Conservation (phyloP, 2,113 vertebrate species). For the Stigmatopora argus region DNA sequence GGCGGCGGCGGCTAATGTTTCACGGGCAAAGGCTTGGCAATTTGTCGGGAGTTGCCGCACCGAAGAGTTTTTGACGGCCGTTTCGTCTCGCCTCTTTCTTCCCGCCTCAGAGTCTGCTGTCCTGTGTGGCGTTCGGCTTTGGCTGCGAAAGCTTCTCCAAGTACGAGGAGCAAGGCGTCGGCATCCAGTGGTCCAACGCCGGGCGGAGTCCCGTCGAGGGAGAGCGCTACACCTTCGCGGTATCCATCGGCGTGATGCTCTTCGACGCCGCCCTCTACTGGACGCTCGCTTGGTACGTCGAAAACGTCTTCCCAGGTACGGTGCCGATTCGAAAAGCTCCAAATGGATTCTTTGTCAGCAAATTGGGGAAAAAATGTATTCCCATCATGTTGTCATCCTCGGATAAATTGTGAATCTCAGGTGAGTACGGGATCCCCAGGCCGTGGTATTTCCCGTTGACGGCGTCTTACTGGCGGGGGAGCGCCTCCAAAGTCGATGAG, state of each 20-base stretch:
- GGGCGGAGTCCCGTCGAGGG: slow-evolving; percentile 78
- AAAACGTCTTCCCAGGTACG: slow-evolving; percentile 92
- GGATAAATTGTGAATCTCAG: slow-evolving; percentile 67
- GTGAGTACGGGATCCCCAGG: slow-evolving; percentile 91
- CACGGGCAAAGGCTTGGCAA: slow-evolving; percentile 33
- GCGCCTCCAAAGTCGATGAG: slow-evolving; percentile 40
- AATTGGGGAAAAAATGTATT: too few relatives aligned
- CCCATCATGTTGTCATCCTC: neutral
- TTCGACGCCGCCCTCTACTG: slow-evolving; percentile 81
- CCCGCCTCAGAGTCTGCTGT: slow-evolving; percentile 81
- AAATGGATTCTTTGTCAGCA: slow-evolving; percentile 17
- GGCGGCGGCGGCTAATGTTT: slow-evolving; percentile 52
- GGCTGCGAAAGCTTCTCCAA: slow-evolving; percentile 89
- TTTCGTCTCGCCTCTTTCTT: neutral
- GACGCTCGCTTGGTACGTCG: slow-evolving; percentile 93
- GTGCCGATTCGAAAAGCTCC: slow-evolving; percentile 4
- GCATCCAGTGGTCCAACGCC: slow-evolving; percentile 91
- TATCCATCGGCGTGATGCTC: slow-evolving; percentile 87
- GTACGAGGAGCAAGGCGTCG: slow-evolving; percentile 90
- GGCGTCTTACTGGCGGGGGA: slow-evolving; percentile 86
- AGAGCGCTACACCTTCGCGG: slow-evolving; percentile 80
- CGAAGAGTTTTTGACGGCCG: slow-evolving; percentile 6
- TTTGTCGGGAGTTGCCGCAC: neutral
- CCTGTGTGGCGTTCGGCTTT: slow-evolving; percentile 92
- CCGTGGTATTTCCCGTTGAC: slow-evolving; percentile 94